Base-by-base conservation (phyloP, 1,140 invertebrate genomes). In the Drosophila sechellia region DNA sequence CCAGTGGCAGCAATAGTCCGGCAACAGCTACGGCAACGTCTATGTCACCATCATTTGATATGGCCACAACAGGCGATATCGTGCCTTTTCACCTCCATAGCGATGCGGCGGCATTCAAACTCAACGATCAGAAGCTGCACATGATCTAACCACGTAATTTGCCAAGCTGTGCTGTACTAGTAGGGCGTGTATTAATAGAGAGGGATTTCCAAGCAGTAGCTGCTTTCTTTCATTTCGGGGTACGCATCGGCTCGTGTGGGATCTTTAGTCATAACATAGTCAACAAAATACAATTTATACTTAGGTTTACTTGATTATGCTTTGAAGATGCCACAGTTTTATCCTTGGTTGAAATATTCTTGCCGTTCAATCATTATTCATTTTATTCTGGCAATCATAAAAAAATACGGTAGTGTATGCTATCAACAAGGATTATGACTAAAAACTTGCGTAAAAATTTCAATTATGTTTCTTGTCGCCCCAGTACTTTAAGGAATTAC, bases 51-150 rank as follows among this genome's bases (percentile, higher is more conserved):
- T 45, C 74, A 1, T 20, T 80, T 22, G 84, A 87, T 35, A 81
- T 91, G 5, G 20, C 93, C 94, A 20, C 95, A 8, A 22, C 95
- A 4, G 92, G 95, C 94, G 91, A 95, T 93, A 40, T 95, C 94
- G 45, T 96, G 94, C 93, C 95, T 95, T 92, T 95, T 95, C 94
- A 95, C 95, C 84, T 95, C 95, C 92, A 96, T 94, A 54, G 94
- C 95, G 81, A 87, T 72, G 75, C 83, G 13, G 75, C 83, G 13
- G 66, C 83, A 27, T 87, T 87, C 11, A 85, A 85, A 25, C 66
- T 90, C 25, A 79, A 53, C 54, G 80, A 89, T 43, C 85, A 89
- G 50, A 80, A 79, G 55, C 54, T 89, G 76, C 79, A 86, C 27
- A 86, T 90, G 66, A 90, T 90, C 71, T 86, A 86, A 85, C 81